Conservation (phyloP, 2,888 invertebrate genomes). For the Saturnia pavonia region DNA sequence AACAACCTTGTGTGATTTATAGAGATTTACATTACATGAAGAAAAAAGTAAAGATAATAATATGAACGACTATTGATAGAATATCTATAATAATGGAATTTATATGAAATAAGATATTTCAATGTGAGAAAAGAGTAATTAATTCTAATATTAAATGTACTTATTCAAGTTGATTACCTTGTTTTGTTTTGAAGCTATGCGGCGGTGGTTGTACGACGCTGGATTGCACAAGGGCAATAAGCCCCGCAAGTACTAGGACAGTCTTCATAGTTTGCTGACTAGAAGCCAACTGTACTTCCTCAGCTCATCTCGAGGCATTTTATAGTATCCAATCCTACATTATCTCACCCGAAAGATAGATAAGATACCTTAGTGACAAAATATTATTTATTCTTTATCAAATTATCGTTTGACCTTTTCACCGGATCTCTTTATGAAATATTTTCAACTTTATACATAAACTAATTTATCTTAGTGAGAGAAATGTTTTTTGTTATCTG, state of each 20-base stretch:
- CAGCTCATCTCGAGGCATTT: not conserved
- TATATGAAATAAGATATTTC: not conserved
- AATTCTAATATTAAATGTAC: not conserved
- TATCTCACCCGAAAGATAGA: slow-evolving; percentile 12
- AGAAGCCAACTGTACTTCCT: slow-evolving; percentile 42
- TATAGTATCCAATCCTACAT: slow-evolving; percentile 17
- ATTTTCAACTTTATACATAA: slow-evolving; percentile 1
- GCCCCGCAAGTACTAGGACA: slow-evolving; percentile 54
- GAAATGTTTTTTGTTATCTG: not conserved
- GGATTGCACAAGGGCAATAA: slow-evolving; percentile 50
- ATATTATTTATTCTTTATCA: slow-evolving; percentile 19
- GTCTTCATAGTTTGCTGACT: slow-evolving; percentile 53
- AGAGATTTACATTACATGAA: too few relatives aligned
- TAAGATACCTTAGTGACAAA: slow-evolving; percentile 18
- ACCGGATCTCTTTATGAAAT: slow-evolving; percentile 6
- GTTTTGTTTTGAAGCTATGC: slow-evolving; percentile 31
- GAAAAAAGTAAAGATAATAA: too few relatives aligned
- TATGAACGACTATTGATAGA: not conserved
- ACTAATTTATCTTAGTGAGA: not conserved
- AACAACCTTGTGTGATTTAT: too few relatives aligned
- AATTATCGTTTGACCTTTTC: slow-evolving; percentile 30
- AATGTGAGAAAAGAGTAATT: not conserved
- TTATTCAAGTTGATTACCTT: slow-evolving; percentile 29
- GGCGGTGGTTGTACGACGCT: slow-evolving; percentile 30
- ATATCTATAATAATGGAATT: not conserved